Conservation (phyloP, 1,140 invertebrate genomes). For the Drosophila truncata region DNA sequence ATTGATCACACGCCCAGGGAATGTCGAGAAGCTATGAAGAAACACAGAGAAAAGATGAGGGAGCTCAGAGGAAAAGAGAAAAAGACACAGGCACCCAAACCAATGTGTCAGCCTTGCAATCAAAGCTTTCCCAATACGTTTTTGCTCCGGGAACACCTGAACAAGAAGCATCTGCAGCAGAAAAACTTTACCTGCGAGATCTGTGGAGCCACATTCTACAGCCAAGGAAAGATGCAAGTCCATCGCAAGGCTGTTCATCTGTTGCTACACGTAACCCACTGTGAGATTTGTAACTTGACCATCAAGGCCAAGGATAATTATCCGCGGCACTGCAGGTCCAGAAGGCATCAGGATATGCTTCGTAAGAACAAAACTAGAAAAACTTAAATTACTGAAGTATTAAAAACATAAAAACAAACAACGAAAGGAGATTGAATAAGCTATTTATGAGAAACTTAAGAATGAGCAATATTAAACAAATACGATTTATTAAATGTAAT, state of each 20-base stretch:
- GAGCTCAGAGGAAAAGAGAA: neutral
- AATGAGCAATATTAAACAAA: constrained; percentile 2
- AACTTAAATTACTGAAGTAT: neutral
- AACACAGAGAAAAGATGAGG: constrained; percentile 1
- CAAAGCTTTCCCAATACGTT: neutral
- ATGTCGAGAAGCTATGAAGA: constrained; percentile 19
- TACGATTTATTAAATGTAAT: neutral
- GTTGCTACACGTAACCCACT: constrained; percentile 6
- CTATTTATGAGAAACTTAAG: neutral
- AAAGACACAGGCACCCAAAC: neutral
- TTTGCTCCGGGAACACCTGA: constrained; percentile 16
- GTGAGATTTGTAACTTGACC: constrained; percentile 28
- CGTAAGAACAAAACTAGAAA: neutral
- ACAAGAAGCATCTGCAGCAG: constrained; percentile 27
- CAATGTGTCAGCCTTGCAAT: constrained; percentile 18
- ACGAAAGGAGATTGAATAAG: neutral
- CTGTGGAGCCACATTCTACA: constrained; percentile 39
- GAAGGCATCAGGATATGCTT: constrained; percentile 18
- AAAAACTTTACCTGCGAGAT: constrained; percentile 38
- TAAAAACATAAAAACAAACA: neutral
- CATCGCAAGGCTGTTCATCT: constrained; percentile 30
- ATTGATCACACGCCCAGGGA: constrained; percentile 9
- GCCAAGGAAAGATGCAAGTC: constrained; percentile 11
- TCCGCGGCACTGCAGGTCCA: constrained; percentile 32
- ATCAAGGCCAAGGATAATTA: constrained; percentile 40